These are phyloP conservation scores for Hippocampus abdominalis DNA, from an alignment of 2,113 vertebrate species.

Conservation along the genomic window DNA sequence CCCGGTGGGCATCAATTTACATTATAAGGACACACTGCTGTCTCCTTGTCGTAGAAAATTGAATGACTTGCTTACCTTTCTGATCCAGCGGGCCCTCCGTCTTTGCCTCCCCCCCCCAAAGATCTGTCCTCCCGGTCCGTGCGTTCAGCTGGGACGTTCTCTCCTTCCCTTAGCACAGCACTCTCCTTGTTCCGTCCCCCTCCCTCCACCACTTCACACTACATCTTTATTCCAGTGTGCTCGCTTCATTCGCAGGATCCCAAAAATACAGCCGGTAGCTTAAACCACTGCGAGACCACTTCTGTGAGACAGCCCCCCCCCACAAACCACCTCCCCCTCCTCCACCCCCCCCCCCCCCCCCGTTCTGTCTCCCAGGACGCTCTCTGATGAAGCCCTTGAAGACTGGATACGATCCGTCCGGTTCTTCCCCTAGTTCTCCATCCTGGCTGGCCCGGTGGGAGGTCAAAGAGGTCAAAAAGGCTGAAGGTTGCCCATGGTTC, in stretches of 20 bases:
- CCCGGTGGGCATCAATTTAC: neutral
- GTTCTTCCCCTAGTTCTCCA: slow-evolving; percentile 15
- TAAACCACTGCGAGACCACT: slow-evolving; percentile 29
- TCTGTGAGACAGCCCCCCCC: slow-evolving; percentile 32
- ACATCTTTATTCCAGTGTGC: slow-evolving; percentile 77
- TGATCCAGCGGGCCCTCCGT: slow-evolving; percentile 55
- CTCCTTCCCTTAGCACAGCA: slow-evolving; percentile 66
- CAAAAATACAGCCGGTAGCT: slow-evolving; percentile 67
- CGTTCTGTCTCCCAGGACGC: slow-evolving; percentile 45
- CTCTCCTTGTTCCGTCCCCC: slow-evolving; percentile 71
- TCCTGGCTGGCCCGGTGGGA: slow-evolving; percentile 11
- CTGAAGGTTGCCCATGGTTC: slow-evolving; percentile 5
- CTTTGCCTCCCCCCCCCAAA: slow-evolving; percentile 38
- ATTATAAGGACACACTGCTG: neutral
- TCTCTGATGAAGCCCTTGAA: slow-evolving; percentile 55
- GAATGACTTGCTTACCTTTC: slow-evolving; percentile 60
- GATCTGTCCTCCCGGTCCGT: slow-evolving; percentile 39
- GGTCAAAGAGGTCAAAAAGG: slow-evolving; percentile 9
- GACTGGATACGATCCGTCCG: slow-evolving; percentile 32
- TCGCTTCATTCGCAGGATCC: slow-evolving; percentile 70
- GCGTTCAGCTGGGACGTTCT: slow-evolving; percentile 48
- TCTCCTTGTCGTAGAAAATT: neutral
- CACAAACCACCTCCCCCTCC: slow-evolving; percentile 33
- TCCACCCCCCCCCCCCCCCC: slow-evolving; percentile 16
- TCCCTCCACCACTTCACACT: slow-evolving; percentile 71